Evolutionary conservation across 2,888 invertebrate genomes (phyloP).

Genomic region (Lasioglossum figueresi): DNA sequence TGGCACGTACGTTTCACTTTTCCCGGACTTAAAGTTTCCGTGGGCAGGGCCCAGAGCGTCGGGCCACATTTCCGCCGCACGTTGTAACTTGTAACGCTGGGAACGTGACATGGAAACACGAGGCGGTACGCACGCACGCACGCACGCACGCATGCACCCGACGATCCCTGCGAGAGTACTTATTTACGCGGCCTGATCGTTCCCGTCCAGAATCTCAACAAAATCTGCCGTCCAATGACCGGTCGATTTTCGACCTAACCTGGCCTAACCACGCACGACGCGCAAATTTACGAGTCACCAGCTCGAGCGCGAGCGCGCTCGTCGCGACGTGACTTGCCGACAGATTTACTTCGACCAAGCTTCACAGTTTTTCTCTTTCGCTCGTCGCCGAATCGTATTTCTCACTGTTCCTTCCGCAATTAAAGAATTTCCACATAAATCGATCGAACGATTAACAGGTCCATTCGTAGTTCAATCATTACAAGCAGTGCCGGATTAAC

Average conservation of each 20-base stretch:
- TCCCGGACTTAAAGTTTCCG: constrained; percentile 33
- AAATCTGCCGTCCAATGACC: not conserved
- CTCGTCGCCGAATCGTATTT: not conserved
- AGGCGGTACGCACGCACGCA: not conserved
- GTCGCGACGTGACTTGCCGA: not conserved
- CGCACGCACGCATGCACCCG: not conserved
- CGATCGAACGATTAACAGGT: too few relatives aligned
- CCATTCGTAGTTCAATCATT: too few relatives aligned
- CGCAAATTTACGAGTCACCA: not conserved
- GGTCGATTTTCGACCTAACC: too few relatives aligned
- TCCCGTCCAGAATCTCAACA: not conserved
- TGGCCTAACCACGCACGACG: not conserved
- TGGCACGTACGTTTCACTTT: constrained; percentile 44
- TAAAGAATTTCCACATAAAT: not conserved
- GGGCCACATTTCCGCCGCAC: constrained; percentile 20
- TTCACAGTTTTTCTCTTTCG: not conserved
- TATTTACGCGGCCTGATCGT: constrained; percentile 15
- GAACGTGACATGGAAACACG: constrained; percentile 34
- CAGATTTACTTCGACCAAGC: not conserved
- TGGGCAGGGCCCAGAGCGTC: not conserved
- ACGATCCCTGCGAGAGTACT: constrained; percentile 13
- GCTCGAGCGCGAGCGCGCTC: not conserved
- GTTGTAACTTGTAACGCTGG: constrained; percentile 32
- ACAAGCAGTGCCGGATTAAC: too few relatives aligned
- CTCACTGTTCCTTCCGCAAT: not conserved